Percentiles rank a stretch among this genome's conserved stretches.
Evolutionary conservation across 2,797 vertebrate genomes (phyloP).

Genomic region (Urophycis tenuis): DNA sequence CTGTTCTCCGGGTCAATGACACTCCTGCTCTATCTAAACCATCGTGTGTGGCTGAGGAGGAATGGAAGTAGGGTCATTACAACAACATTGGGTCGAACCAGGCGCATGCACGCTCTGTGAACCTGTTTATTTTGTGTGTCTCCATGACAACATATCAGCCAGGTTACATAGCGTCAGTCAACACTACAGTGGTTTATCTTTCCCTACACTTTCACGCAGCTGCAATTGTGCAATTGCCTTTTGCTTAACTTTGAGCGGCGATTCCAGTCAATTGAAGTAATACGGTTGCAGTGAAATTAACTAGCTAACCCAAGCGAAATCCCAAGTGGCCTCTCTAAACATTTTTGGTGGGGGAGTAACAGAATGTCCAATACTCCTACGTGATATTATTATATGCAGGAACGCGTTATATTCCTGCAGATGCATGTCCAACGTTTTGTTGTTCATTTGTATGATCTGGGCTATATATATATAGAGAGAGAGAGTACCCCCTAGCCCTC

Average conservation of each 20-base stretch:
- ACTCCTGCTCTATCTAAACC: not conserved
- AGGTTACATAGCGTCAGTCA: not conserved
- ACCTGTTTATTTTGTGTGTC: not conserved
- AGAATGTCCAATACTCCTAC: not conserved
- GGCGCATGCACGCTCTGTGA: not conserved
- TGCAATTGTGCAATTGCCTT: not conserved
- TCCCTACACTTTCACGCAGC: not conserved
- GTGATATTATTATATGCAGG: not conserved
- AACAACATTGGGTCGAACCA: not conserved
- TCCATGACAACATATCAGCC: not conserved
- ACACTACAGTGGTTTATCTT: not conserved
- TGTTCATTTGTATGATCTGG: not conserved
- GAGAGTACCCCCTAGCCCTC: not conserved
- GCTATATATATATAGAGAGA: too few species aligned
- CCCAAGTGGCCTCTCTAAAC: not conserved
- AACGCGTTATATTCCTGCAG: not conserved
- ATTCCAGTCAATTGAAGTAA: not conserved
- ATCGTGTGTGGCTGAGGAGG: not conserved
- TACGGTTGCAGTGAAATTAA: not conserved
- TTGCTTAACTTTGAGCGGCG: not conserved
- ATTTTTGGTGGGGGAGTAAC: not conserved
- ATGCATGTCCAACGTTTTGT: not conserved
- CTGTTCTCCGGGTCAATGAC: not conserved
- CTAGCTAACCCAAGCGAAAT: not conserved
- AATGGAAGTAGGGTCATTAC: not conserved